A percentile compares a stretch with the other conserved stretches of the same genome.
Conservation (phyloP, 2,797 vertebrate species). For the Myiotriccus ornatus region DNA sequence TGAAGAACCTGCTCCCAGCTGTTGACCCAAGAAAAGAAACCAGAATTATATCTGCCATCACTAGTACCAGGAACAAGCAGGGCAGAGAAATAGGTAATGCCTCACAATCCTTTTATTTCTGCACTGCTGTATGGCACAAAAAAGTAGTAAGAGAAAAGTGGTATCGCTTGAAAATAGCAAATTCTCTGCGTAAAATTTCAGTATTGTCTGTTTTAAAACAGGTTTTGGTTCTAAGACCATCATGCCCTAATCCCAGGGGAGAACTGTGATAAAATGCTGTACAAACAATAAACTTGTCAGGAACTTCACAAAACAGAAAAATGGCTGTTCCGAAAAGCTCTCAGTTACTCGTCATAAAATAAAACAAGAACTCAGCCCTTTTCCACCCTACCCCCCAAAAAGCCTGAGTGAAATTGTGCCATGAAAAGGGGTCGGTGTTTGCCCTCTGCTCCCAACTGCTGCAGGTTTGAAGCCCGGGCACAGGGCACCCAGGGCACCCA, state of each 20-base stretch:
- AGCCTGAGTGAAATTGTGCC: background rate
- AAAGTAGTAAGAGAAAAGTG: background rate
- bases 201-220: background rate
- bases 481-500: background rate
- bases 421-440: background rate
- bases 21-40: background rate
- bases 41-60: background rate
- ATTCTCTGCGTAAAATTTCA: background rate
- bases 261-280: background rate
- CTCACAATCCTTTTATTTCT: background rate
- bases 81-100: background rate
- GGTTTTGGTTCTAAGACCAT: background rate
- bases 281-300: background rate
- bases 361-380: background rate
- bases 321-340: background rate
- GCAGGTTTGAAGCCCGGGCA: background rate
- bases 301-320: background rate
- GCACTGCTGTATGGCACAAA: background rate
- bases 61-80: background rate
- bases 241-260: background rate
- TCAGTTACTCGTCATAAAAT: background rate
- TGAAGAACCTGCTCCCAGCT: background rate
- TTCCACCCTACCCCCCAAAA: background rate
- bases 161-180: background rate
- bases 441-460: background rate